Evolutionary conservation across 2,113 vertebrate species (phyloP).

Genomic region (Zonotrichia leucophrys): DNA sequence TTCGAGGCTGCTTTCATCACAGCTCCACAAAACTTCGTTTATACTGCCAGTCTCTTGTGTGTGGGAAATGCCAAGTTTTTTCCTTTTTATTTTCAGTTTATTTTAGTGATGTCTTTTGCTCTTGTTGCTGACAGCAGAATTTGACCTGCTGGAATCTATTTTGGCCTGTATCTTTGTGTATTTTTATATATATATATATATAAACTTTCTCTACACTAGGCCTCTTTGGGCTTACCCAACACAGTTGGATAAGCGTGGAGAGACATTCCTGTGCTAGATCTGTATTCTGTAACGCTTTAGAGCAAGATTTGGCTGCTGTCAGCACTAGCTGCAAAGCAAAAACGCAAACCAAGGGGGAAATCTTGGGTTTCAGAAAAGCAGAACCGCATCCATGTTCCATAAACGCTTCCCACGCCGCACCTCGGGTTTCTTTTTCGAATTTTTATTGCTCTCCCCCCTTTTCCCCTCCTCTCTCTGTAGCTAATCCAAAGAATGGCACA

Average conservation of each 20-base stretch:
- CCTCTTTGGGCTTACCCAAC: constrained; percentile 95
- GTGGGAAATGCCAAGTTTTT: constrained; percentile 75
- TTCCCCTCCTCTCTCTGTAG: background rate
- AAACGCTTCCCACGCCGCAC: constrained; percentile 34
- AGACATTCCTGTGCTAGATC: constrained; percentile 84
- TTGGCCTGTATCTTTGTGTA: constrained; percentile 99
- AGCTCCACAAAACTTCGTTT: constrained; percentile 81
- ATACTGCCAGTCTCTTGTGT: constrained; percentile 76
- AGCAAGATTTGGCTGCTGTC: constrained; percentile 89
- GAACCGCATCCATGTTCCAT: constrained; percentile 55
- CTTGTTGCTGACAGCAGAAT: constrained; percentile 83
- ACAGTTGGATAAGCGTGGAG: constrained; percentile 90
- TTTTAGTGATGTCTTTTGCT: constrained; percentile 78
- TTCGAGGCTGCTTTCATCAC: constrained; percentile 53
- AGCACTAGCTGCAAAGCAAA: constrained; percentile 96
- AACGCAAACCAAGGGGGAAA: constrained; percentile 87
- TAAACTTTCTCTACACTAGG: constrained; percentile 76
- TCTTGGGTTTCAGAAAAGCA: constrained; percentile 91
- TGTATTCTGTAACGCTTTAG: constrained; percentile 83
- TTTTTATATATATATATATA: constrained; percentile 64
- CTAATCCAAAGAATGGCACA: constrained; percentile 57
- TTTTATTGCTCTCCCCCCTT: background rate
- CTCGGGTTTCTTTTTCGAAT: constrained; percentile 41
- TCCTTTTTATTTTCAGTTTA: constrained; percentile 61
- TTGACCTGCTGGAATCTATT: constrained; percentile 78